phyloP scores from a whole-genome alignment of 2,797 vertebrate genomes.

The Sebastes matsubarae region DNA sequence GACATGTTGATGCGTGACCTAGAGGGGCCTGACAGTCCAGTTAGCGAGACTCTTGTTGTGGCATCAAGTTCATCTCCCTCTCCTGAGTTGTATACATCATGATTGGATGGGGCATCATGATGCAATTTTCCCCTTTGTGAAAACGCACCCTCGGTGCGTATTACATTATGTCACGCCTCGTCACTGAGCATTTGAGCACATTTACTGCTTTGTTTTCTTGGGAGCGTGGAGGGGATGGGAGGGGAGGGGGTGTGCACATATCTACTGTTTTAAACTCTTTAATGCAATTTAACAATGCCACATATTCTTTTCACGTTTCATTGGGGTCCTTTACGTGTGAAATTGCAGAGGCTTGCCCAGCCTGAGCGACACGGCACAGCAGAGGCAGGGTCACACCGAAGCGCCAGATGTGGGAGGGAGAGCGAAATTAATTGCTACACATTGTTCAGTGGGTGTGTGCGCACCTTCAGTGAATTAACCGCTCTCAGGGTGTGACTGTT shows the following conservation, averaged over 20 bases:
- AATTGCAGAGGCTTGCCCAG: conserved; percentile 75
- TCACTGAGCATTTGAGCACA: conserved; percentile 72
- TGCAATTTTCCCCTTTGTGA: conserved; percentile 46
- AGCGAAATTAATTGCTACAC: conserved; percentile 85
- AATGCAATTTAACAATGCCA: conserved; percentile 88
- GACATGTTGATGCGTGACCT: background rate
- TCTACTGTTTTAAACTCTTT: conserved; percentile 81
- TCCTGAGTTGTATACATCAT: conserved; percentile 42
- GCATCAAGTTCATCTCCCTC: conserved; percentile 26
- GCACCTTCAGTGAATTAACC: conserved; percentile 80
- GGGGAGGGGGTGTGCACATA: background rate
- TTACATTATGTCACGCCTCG: conserved; percentile 62
- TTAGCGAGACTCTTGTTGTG: conserved; percentile 1
- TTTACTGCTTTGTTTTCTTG: conserved; percentile 73
- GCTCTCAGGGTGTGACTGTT: conserved; percentile 75
- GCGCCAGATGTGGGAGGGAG: conserved; percentile 84
- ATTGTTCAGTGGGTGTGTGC: conserved; percentile 84
- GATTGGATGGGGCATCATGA: conserved; percentile 31
- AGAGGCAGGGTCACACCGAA: conserved; percentile 69
- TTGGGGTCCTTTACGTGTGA: conserved; percentile 82
- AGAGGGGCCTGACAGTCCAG: background rate
- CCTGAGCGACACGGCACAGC: conserved; percentile 60
- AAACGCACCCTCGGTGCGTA: conserved; percentile 48
- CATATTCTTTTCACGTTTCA: conserved; percentile 85
- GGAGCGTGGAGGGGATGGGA: background rate